Evolutionary conservation across 1,140 invertebrate species (phyloP), one percentile per base, ranked within the genome.

Genomic region (Telenomus remus): DNA sequence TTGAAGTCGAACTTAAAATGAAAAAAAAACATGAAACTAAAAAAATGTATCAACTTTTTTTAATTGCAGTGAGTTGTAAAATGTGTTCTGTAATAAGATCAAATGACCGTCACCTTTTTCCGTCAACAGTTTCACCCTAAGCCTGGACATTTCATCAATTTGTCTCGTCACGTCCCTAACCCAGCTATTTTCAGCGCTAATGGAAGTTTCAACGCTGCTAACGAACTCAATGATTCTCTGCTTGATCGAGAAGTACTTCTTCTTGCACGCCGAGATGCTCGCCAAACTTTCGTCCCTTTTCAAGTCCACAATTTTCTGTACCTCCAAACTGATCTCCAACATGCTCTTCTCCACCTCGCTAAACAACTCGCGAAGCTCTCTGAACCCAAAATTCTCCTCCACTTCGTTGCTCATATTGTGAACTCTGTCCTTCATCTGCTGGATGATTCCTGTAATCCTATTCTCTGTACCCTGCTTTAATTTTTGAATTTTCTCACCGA

Each of bases 61-160:
- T n/a, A n/a, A n/a, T n/a, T n/a, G n/a, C n/a, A n/a, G n/a, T n/a
- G n/a, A n/a, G n/a, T n/a, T n/a, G n/a, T n/a, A 27, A 27, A 3
- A 27, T 27, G 6, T 27, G 19, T 27, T 27, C 19, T 27, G 6
- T 9, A 55, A 43, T 49, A 13, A 51, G 39, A 47, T 27, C n/a
- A 9, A 48, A 39, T 34, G 3, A 37, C 10, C 47, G 37, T 46
- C 55, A 71, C 68, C 68, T 57, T 56, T n/a, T 1, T 56, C 47
- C 13, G 37, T 71, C 14, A 63, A 8, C 53, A 57, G 10, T 14
- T 19, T 46, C 39, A 71, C 68, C 42, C 47, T 63, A 15, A 71
- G 51, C 35, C 42, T 50, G 13, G 59, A 56, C 33, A 71, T 33
- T 27, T 50, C 11, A 47, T 71, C 68, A 57, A 71, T 57, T 63